Conservation (phyloP, 1,140 invertebrate species). For the Tetragnatha versicolor region DNA sequence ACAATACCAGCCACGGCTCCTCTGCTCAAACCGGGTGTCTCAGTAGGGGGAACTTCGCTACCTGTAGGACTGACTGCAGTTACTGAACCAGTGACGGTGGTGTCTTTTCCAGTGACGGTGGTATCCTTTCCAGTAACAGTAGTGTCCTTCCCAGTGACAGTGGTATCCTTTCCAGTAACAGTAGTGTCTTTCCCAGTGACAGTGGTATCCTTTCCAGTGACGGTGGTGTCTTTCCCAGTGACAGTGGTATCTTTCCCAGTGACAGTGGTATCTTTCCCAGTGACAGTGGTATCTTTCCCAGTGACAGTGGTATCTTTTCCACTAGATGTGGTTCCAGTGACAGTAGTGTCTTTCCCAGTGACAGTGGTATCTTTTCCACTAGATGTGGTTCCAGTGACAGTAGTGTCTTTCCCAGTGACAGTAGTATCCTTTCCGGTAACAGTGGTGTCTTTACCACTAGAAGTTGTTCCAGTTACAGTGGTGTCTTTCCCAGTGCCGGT, state of each 20-base stretch:
- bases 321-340: background rate
- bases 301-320: background rate
- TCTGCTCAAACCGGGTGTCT: background rate
- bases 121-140: background rate
- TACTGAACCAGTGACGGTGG: background rate
- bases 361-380: background rate
- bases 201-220: background rate
- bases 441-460: background rate
- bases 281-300: background rate
- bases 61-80: background rate
- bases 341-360: background rate
- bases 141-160: background rate
- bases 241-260: background rate
- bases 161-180: background rate
- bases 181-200: background rate
- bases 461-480: background rate
- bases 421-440: background rate
- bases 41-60: constrained; percentile 1
- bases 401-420: background rate
- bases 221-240: background rate
- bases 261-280: background rate
- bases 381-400: background rate
- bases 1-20: constrained; percentile 44
- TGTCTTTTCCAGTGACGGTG: background rate
- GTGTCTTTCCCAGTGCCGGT: background rate